Evolutionary conservation across 2,113 vertebrate species (phyloP).

Genomic region (Istiophorus platypterus): DNA sequence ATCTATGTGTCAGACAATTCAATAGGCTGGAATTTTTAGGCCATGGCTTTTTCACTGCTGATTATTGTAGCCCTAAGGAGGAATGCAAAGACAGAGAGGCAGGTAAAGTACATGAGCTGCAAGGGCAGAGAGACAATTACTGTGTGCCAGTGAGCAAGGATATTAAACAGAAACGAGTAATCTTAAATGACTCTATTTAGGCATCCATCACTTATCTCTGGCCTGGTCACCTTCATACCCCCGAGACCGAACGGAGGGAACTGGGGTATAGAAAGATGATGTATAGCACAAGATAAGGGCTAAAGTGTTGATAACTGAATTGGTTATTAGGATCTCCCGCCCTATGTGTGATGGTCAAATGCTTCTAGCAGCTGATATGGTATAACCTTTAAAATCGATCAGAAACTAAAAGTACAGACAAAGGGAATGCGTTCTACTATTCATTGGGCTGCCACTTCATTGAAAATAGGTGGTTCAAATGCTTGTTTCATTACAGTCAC

Average conservation of each 20-base stretch:
- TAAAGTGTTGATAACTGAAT: conserved; percentile 54
- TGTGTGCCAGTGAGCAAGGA: not conserved
- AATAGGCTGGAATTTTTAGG: conserved; percentile 33
- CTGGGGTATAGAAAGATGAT: conserved; percentile 13
- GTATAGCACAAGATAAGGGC: conserved; percentile 6
- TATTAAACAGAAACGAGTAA: conserved; percentile 5
- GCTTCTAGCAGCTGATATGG: conserved; percentile 49
- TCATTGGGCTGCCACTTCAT: conserved; percentile 53
- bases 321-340: conserved; percentile 55
- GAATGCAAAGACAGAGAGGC: conserved; percentile 1
- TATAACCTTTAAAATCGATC: conserved; percentile 65
- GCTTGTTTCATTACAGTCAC: conserved; percentile 8
- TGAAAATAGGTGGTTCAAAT: conserved; percentile 20
- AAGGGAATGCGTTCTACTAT: conserved; percentile 50
- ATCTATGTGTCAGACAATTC: conserved; percentile 46
- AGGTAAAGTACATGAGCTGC: conserved; percentile 11
- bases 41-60: conserved; percentile 17
- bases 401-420: conserved; percentile 47
- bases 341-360: conserved; percentile 34
- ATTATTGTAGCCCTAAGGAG: conserved; percentile 28
- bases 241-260: conserved; percentile 13
- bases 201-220: conserved; percentile 36
- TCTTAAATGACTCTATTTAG: conserved; percentile 20
- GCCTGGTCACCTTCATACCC: conserved; percentile 37
- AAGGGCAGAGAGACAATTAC: conserved; percentile 51